Conservation (phyloP, 2,888 invertebrate genomes). For the Apotomis betuletana region DNA sequence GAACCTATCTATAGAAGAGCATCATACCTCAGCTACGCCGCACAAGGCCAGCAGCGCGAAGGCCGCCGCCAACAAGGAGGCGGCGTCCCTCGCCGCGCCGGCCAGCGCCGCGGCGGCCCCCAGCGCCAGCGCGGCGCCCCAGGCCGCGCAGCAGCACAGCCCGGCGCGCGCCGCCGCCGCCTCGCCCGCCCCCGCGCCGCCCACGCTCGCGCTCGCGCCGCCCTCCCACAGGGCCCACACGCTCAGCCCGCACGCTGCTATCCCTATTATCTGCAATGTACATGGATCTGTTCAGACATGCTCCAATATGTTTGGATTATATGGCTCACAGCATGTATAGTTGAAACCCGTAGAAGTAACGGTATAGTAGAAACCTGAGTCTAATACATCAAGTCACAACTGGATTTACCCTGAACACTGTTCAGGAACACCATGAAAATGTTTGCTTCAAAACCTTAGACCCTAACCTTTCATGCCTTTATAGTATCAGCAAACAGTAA, state of each 20-base stretch:
- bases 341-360: too few relatives aligned
- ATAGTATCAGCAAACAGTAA: too few relatives aligned
- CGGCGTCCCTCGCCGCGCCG: slow-evolving; percentile 61
- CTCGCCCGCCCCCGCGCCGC: slow-evolving; percentile 60
- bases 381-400: too few relatives aligned
- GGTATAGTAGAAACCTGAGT: too few relatives aligned
- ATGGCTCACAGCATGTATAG: too few relatives aligned
- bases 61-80: slow-evolving; percentile 67
- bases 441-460: too few relatives aligned
- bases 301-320: too few relatives aligned
- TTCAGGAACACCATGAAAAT: too few relatives aligned
- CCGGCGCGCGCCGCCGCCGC: slow-evolving; percentile 67
- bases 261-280: slow-evolving; percentile 61
- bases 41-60: slow-evolving; percentile 70
- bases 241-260: slow-evolving; percentile 63
- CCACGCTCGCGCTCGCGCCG: slow-evolving; percentile 17
- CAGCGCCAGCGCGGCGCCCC: slow-evolving; percentile 65
- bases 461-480: too few relatives aligned
- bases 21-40: slow-evolving; percentile 62
- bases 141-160: slow-evolving; percentile 64
- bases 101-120: slow-evolving; percentile 64
- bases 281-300: too few relatives aligned
- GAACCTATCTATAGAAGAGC: too few relatives aligned
- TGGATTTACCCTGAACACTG: too few relatives aligned
- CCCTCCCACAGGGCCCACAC: slow-evolving; percentile 72